phyloP scores from a whole-genome alignment of 2,888 invertebrate species.

The Mythimna lalbum region DNA sequence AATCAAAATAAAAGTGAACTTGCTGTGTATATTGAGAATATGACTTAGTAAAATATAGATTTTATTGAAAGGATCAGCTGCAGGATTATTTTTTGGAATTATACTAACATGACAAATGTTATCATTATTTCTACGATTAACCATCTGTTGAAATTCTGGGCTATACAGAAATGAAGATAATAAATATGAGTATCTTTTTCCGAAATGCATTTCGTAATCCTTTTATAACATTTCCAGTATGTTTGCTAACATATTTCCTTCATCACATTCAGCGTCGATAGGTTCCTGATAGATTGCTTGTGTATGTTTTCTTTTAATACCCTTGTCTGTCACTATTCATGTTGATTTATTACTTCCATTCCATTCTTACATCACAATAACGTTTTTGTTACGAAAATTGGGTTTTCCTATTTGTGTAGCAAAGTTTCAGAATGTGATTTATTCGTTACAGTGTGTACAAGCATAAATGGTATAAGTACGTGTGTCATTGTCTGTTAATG shows the following conservation, averaged over 20 bases:
- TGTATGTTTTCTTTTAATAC: constrained; percentile 45
- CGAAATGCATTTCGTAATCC: constrained; percentile 11
- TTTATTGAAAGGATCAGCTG: background rate
- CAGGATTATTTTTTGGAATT: background rate
- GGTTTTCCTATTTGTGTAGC: constrained; percentile 27
- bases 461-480: constrained; percentile 12
- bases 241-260: constrained; percentile 24
- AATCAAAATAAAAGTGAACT: background rate
- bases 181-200: background rate
- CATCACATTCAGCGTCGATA: constrained; percentile 36
- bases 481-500: constrained; percentile 11
- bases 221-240: constrained; percentile 26
- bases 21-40: background rate
- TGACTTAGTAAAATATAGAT: background rate
- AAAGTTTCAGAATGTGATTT: constrained; percentile 29
- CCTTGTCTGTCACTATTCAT: constrained; percentile 43
- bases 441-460: constrained; percentile 1
- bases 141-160: background rate
- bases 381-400: constrained; percentile 34
- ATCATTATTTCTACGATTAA: background rate
- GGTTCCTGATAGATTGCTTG: constrained; percentile 42
- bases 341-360: constrained; percentile 49
- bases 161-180: background rate
- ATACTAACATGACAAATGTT: background rate
- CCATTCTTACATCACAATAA: constrained; percentile 31